Conservation (phyloP, 64 coral and sea anemone species). For the Exaiptasia diaphana region DNA sequence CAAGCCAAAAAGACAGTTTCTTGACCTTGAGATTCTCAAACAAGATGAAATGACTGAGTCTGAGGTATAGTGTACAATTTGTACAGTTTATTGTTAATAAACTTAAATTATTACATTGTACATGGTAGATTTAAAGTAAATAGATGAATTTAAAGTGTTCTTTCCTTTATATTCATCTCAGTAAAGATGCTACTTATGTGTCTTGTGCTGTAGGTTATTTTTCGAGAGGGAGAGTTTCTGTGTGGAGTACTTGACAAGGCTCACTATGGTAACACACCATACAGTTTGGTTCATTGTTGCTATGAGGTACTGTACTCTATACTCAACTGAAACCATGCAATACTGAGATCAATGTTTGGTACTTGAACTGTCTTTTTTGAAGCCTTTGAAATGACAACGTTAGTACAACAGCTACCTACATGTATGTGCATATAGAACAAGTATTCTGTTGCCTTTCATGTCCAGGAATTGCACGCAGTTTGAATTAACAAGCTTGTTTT, state of each 20-base stretch:
- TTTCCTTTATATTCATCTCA: too few species aligned
- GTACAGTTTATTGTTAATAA: too few species aligned
- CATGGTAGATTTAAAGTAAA: too few species aligned
- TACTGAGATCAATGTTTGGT: background rate
- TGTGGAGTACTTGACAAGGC: slow-evolving; percentile 95
- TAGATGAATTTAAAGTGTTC: too few species aligned
- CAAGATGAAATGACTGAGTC: slow-evolving; percentile 87
- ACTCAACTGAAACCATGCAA: background rate
- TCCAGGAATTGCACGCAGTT: too few species aligned
- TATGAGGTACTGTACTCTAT: slow-evolving; percentile 62
- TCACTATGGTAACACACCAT: slow-evolving; percentile 93
- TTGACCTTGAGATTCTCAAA: slow-evolving; percentile 26
- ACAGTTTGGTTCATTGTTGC: slow-evolving; percentile 89
- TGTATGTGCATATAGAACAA: too few species aligned
- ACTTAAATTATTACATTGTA: too few species aligned
- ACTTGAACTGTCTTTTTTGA: background rate
- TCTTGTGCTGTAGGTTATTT: slow-evolving; percentile 57
- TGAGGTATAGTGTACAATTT: slow-evolving; percentile 75
- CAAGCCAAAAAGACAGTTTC: slow-evolving; percentile 57
- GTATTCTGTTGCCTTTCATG: too few species aligned
- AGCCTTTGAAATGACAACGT: background rate
- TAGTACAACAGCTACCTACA: background rate
- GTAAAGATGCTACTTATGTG: too few species aligned
- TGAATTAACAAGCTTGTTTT: too few species aligned
- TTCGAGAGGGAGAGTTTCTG: slow-evolving; percentile 76